Evolutionary conservation across 2,113 vertebrate species (phyloP).

Genomic region (Malaclemys terrapin): DNA sequence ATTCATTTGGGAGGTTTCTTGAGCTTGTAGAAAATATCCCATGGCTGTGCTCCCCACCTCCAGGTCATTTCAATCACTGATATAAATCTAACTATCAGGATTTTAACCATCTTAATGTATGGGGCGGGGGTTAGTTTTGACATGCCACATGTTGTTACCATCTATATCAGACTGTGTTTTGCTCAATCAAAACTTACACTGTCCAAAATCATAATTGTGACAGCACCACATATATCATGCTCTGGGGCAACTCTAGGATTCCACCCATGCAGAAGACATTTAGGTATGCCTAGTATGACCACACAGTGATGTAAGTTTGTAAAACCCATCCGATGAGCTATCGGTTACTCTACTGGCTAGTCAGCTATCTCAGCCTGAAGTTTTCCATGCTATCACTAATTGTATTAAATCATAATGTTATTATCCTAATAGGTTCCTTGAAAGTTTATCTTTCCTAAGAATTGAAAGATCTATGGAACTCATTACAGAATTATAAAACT

Average conservation of each 20-base stretch:
- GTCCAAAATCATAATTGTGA: background rate
- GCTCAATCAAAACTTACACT: background rate
- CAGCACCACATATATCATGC: background rate
- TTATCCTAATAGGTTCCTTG: slow-evolving; percentile 31
- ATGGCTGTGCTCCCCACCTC: background rate
- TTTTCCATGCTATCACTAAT: slow-evolving; percentile 10
- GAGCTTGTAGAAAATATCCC: background rate
- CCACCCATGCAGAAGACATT: background rate
- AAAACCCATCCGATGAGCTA: background rate
- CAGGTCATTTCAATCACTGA: background rate
- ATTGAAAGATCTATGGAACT: slow-evolving; percentile 14
- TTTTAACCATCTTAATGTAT: background rate
- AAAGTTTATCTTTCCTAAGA: background rate
- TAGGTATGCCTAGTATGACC: background rate
- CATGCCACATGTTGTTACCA: background rate
- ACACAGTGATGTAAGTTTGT: background rate
- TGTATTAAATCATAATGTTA: slow-evolving; percentile 30
- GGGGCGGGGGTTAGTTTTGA: background rate
- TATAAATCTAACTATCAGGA: background rate
- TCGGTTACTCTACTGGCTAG: background rate
- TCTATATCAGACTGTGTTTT: background rate
- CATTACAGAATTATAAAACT: background rate
- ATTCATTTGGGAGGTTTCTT: background rate
- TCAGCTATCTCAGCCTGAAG: background rate
- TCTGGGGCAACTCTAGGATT: background rate